Conservation (phyloP, 2,888 invertebrate genomes). For the Siphlonurus alternatus region DNA sequence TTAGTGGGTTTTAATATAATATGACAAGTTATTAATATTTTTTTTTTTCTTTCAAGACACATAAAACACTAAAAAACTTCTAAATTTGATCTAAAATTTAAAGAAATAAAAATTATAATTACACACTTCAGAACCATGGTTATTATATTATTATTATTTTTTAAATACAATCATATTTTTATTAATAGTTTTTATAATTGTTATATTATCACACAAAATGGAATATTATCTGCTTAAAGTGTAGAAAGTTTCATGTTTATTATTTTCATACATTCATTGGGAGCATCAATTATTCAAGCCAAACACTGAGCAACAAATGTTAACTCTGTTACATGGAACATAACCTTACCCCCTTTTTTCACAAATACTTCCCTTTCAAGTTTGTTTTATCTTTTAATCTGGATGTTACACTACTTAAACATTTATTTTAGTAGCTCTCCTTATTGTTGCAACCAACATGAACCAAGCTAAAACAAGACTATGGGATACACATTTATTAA, state of each 20-base stretch:
- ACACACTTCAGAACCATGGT: not conserved
- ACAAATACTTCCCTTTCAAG: too few relatives aligned
- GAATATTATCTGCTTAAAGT: not conserved
- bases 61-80: not conserved
- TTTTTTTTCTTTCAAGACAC: not conserved
- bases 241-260: not conserved
- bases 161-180: not conserved
- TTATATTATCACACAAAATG: not conserved
- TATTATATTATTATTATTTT: not conserved
- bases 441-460: too few relatives aligned
- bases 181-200: not conserved
- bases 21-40: not conserved
- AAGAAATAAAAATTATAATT: not conserved
- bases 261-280: too few relatives aligned
- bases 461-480: too few relatives aligned
- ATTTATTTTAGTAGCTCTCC: too few relatives aligned
- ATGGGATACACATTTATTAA: too few relatives aligned
- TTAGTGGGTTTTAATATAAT: not conserved
- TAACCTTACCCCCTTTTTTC: too few relatives aligned
- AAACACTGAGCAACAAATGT: too few relatives aligned
- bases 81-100: not conserved
- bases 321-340: too few relatives aligned
- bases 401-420: too few relatives aligned
- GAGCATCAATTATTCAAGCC: too few relatives aligned
- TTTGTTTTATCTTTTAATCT: too few relatives aligned